Percentiles rank a stretch among this genome's conserved stretches.
Evolutionary conservation across 2,113 vertebrate species (phyloP).

Genomic region (Ursus arctos): DNA sequence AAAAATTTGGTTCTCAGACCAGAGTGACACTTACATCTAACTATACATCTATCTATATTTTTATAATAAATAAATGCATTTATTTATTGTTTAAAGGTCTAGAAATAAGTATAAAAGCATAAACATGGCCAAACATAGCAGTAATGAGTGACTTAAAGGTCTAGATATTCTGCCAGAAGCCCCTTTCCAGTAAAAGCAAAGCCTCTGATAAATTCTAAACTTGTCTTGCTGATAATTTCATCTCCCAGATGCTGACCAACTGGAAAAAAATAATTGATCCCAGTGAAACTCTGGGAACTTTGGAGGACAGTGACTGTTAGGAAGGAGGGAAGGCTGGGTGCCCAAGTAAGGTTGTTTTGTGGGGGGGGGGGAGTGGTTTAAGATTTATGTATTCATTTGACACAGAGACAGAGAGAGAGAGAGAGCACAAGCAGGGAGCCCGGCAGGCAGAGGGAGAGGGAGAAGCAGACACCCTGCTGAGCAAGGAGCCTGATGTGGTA

Average conservation of each 20-base stretch:
- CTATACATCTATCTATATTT: not conserved
- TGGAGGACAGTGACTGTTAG: not conserved
- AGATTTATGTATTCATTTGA: not conserved
- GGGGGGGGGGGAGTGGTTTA: no score
- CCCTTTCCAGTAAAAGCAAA: slow-evolving; percentile 32
- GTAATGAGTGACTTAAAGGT: not conserved
- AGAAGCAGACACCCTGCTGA: no score
- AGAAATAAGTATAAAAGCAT: slow-evolving; percentile 38
- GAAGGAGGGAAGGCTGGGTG: no score
- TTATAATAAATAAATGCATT: not conserved
- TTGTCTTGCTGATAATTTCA: not conserved
- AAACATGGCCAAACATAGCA: not conserved
- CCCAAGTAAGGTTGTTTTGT: no score
- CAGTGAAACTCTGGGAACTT: not conserved
- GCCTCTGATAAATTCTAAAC: not conserved
- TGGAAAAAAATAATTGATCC: not conserved
- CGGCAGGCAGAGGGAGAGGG: not conserved
- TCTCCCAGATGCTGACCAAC: not conserved
- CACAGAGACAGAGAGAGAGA: no score
- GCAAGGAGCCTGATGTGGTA: no score
- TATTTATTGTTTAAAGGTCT: slow-evolving; percentile 22
- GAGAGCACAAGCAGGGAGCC: not conserved
- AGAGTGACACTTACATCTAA: not conserved
- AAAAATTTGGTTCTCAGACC: not conserved
- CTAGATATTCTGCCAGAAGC: slow-evolving; percentile 30